phyloP scores from a whole-genome alignment of 2,888 invertebrate genomes.

The Yponomeuta malinellus region DNA sequence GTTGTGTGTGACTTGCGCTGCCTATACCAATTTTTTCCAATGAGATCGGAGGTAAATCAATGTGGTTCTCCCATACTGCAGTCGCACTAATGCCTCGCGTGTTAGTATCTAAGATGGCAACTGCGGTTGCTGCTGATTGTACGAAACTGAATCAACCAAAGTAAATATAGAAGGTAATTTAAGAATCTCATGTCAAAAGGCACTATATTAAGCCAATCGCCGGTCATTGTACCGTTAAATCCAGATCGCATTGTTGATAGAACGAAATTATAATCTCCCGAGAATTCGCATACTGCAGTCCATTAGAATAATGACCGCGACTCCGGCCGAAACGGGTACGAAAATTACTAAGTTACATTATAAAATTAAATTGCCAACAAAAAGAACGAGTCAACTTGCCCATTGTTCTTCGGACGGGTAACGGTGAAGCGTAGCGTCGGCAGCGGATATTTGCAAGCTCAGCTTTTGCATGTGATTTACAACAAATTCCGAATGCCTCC shows the following conservation, averaged over 20 bases:
- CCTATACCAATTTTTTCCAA: no score
- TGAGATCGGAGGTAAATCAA: no score
- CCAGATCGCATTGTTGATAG: background rate
- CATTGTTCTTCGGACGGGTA: conserved; percentile 9
- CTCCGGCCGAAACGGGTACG: background rate
- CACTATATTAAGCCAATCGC: background rate
- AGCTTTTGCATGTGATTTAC: background rate
- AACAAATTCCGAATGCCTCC: background rate
- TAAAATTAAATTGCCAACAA: conserved; percentile 10
- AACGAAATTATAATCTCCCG: background rate
- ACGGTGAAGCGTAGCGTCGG: background rate
- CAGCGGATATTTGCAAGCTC: background rate
- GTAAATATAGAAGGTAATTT: background rate
- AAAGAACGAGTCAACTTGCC: conserved; percentile 13
- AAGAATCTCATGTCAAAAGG: background rate
- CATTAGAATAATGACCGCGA: conserved; percentile 13
- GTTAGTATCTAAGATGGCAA: no score
- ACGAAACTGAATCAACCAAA: background rate
- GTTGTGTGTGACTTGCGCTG: no score
- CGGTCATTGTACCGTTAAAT: background rate
- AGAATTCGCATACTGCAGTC: background rate
- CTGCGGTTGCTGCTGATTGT: no score
- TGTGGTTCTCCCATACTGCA: no score
- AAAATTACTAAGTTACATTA: conserved; percentile 14
- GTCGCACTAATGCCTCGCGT: no score